phyloP scores from a whole-genome alignment of 2,113 vertebrate genomes.

The Oreotrochilus melanogaster region DNA sequence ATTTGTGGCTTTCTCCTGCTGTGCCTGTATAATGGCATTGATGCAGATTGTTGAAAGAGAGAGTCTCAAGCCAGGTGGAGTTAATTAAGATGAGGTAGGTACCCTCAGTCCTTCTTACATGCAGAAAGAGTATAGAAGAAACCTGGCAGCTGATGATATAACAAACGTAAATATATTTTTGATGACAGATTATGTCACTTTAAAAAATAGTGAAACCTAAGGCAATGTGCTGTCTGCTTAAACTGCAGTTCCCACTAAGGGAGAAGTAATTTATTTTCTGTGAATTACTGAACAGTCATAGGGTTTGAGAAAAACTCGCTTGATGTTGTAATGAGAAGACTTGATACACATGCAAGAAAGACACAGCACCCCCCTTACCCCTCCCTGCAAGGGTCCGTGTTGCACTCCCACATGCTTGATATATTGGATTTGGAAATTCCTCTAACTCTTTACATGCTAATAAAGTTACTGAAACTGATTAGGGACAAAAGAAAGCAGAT shows the following conservation, averaged over 20 bases:
- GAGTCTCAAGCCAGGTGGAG: slow-evolving; percentile 68
- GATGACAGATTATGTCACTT: slow-evolving; percentile 55
- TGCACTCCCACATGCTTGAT: not conserved
- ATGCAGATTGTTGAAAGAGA: slow-evolving; percentile 66
- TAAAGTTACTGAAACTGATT: not conserved
- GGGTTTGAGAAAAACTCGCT: not conserved
- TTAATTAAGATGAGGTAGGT: slow-evolving; percentile 69
- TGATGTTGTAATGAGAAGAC: not conserved
- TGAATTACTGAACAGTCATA: not conserved
- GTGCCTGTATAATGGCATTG: slow-evolving; percentile 62
- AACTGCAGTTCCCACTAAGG: not conserved
- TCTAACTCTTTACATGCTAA: not conserved
- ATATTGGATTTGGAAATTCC: not conserved
- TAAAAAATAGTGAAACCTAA: not conserved
- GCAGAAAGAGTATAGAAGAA: not conserved
- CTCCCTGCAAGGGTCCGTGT: not conserved
- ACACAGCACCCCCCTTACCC: not conserved
- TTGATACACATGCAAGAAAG: not conserved
- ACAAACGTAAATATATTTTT: slow-evolving; percentile 44
- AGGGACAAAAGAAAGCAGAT: not conserved
- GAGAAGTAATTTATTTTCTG: slow-evolving; percentile 36
- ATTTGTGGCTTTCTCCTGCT: slow-evolving; percentile 74
- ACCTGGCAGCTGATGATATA: slow-evolving; percentile 18
- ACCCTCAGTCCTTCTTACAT: not conserved
- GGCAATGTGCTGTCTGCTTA: not conserved